A percentile compares a stretch with the other conserved stretches of the same genome.
These are phyloP conservation scores for Vollenhovia emeryi DNA, from an alignment of 1,140 invertebrate genomes.

Conservation along the genomic window DNA sequence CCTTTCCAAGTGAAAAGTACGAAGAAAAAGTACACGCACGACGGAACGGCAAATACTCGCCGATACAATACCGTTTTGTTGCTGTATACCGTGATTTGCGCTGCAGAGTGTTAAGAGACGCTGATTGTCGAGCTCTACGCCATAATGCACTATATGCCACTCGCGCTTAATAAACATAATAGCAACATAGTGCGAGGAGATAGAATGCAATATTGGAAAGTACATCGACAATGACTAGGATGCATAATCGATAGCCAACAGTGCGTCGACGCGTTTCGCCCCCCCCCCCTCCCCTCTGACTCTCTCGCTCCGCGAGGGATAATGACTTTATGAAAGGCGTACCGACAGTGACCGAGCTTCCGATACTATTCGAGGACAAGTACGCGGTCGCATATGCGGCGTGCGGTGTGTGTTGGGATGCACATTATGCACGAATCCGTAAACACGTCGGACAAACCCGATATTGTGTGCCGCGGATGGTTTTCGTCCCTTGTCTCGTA, in stretches of 20 bases:
- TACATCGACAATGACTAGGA: conserved; percentile 51
- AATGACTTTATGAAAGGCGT: conserved; percentile 59
- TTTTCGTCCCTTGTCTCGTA: conserved; percentile 58
- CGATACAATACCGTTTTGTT: background rate
- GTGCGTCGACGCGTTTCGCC: conserved; percentile 18
- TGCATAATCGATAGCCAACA: conserved; percentile 41
- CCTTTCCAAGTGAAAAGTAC: background rate
- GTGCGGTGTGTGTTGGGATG: conserved; percentile 31
- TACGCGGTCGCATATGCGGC: conserved; percentile 48
- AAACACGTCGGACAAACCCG: conserved; percentile 55
- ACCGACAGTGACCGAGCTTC: conserved; percentile 46
- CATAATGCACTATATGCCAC: conserved; percentile 7
- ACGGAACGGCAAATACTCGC: background rate
- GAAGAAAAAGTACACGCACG: background rate
- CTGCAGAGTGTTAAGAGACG: conserved; percentile 18
- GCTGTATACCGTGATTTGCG: conserved; percentile 9
- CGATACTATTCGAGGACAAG: conserved; percentile 58
- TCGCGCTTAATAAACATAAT: conserved; percentile 58
- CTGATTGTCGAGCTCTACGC: conserved; percentile 4
- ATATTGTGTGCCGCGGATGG: conserved; percentile 40
- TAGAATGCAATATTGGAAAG: conserved; percentile 54
- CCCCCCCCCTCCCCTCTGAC: background rate
- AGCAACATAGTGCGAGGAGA: conserved; percentile 39
- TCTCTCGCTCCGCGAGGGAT: conserved; percentile 9
- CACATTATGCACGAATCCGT: conserved; percentile 53